These are phyloP conservation scores for Drosophila hamatofila DNA, from an alignment of 2,888 invertebrate genomes.

Conservation along the genomic window DNA sequence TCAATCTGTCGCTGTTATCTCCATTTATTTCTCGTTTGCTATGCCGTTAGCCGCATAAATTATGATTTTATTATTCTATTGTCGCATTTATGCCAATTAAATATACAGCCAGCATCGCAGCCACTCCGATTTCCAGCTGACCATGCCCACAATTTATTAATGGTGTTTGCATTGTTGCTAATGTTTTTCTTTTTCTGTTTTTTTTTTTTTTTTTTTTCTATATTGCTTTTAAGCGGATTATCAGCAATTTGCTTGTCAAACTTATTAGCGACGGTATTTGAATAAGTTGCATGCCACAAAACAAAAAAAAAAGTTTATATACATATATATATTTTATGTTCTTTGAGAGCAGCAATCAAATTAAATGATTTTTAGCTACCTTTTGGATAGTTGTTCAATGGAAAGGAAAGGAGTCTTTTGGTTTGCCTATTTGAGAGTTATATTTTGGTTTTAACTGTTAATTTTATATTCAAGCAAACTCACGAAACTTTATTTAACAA, in stretches of 20 bases:
- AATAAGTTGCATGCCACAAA: slow-evolving; percentile 33
- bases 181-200: not conserved
- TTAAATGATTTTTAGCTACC: not conserved
- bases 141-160: slow-evolving; percentile 24
- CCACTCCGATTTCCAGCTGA: slow-evolving; percentile 15
- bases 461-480: too few relatives aligned
- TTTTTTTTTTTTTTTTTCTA: not conserved
- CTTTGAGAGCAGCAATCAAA: not conserved
- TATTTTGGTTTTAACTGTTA: too few relatives aligned
- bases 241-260: slow-evolving; percentile 43
- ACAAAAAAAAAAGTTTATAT: not conserved
- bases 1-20: slow-evolving; percentile 16
- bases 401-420: too few relatives aligned
- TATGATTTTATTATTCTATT: slow-evolving; percentile 63
- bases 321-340: not conserved
- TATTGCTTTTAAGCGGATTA: slow-evolving; percentile 51
- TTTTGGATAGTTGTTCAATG: too few relatives aligned
- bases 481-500: too few relatives aligned
- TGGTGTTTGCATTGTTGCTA: slow-evolving; percentile 13
- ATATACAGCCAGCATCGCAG: slow-evolving; percentile 22
- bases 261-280: slow-evolving; percentile 24
- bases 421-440: too few relatives aligned
- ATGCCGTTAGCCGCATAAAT: slow-evolving; percentile 64
- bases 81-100: slow-evolving; percentile 55
- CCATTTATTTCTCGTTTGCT: slow-evolving; percentile 43